A percentile compares a stretch with the other conserved stretches of the same genome.
Conservation (phyloP, 2,888 invertebrate species). For the Cyclophora punctaria region DNA sequence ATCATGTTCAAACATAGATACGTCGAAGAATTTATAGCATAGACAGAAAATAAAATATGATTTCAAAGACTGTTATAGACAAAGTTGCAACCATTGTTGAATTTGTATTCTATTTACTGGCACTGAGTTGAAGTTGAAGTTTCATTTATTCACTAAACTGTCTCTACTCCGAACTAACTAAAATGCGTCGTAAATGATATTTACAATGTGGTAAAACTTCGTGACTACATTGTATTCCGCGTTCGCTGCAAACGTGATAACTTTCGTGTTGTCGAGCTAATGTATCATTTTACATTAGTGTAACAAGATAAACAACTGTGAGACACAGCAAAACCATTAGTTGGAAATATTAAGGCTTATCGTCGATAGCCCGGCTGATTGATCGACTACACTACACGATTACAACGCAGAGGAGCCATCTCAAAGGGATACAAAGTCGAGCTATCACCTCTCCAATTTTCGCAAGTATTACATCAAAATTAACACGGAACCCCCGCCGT, state of each 20-base stretch:
- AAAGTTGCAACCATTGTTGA: too few species aligned
- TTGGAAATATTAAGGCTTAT: too few species aligned
- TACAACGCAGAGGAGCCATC: conserved; percentile 1
- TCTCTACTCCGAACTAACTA: conserved; percentile 20
- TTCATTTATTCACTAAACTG: conserved; percentile 26
- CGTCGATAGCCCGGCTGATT: too few species aligned
- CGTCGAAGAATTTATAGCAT: too few species aligned
- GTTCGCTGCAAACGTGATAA: conserved; percentile 20
- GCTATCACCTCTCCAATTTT: neutral
- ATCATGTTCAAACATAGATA: too few species aligned
- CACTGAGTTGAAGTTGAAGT: conserved; percentile 13
- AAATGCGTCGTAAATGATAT: conserved; percentile 32
- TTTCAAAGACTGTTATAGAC: too few species aligned
- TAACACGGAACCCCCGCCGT: neutral
- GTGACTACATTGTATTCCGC: conserved; percentile 26
- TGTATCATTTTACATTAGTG: conserved; percentile 23
- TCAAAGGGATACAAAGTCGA: conserved; percentile 3
- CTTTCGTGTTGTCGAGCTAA: conserved; percentile 23
- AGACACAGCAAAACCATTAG: neutral
- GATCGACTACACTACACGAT: too few species aligned
- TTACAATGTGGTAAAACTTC: conserved; percentile 26
- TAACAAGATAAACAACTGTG: neutral
- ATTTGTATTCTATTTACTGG: too few species aligned
- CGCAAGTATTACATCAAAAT: neutral
- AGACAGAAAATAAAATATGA: too few species aligned